Percentiles rank a stretch among this genome's conserved stretches.
These are phyloP conservation scores for Hybos culiciformis DNA, from an alignment of 2,888 invertebrate species.

Conservation along the genomic window DNA sequence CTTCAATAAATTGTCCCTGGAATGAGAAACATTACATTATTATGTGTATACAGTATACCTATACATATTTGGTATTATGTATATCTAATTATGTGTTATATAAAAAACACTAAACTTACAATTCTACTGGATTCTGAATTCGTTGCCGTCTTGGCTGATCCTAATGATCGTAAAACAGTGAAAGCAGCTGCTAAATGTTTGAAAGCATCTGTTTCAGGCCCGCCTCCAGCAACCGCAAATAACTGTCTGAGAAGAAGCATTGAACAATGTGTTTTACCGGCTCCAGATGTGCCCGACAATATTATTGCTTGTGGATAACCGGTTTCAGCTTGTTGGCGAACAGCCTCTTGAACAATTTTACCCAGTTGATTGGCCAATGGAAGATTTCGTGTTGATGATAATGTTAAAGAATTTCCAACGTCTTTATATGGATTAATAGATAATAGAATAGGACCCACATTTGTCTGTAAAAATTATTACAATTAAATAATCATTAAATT, in stretches of 20 bases:
- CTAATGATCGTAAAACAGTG: conserved; percentile 81
- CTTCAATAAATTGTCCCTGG: conserved; percentile 90
- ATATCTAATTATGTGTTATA: conserved; percentile 2
- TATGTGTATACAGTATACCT: not conserved
- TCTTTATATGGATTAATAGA: conserved; percentile 83
- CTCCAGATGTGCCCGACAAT: conserved; percentile 79
- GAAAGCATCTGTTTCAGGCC: conserved; percentile 89
- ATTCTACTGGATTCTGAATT: conserved; percentile 90
- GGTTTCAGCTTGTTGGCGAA: conserved; percentile 85
- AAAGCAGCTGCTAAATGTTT: conserved; percentile 92
- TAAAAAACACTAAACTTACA: conserved; percentile 43
- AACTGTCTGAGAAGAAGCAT: conserved; percentile 80
- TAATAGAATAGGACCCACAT: conserved; percentile 80
- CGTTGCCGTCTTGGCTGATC: conserved; percentile 77
- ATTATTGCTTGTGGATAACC: conserved; percentile 93
- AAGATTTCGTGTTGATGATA: conserved; percentile 63
- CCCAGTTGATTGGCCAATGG: conserved; percentile 68
- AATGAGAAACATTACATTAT: conserved; percentile 17
- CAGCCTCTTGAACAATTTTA: conserved; percentile 81
- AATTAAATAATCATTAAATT: too few relatives aligned
- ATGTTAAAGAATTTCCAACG: conserved; percentile 73
- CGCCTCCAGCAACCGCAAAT: conserved; percentile 88
- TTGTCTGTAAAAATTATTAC: conserved; percentile 53
- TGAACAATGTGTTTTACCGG: conserved; percentile 87
- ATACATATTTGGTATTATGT: not conserved